Percentiles rank a stretch among this genome's conserved stretches.
Evolutionary conservation across 2,888 invertebrate genomes (phyloP).

Genomic region (Agrotis clavis): DNA sequence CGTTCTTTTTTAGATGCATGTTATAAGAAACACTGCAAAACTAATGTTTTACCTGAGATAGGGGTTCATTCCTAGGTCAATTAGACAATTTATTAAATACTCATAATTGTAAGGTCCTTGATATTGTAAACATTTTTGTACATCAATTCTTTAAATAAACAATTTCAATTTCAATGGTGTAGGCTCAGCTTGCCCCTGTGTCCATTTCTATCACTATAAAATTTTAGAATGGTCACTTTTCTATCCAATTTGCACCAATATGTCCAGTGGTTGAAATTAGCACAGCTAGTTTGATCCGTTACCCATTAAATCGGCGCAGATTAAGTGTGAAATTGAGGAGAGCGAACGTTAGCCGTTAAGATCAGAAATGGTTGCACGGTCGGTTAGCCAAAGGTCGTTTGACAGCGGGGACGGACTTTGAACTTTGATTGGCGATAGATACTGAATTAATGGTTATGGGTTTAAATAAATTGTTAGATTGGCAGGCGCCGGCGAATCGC

Average conservation of each 20-base stretch:
- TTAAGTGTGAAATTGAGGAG: constrained; percentile 57
- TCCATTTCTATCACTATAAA: not conserved
- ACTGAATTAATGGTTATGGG: not conserved
- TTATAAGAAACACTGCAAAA: too few species aligned
- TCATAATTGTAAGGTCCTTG: too few species aligned
- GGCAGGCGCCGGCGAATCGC: too few species aligned
- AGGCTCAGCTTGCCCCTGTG: not conserved
- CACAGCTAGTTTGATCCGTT: constrained; percentile 35
- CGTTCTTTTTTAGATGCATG: too few species aligned
- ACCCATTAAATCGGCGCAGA: constrained; percentile 39
- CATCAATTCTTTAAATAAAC: too few species aligned
- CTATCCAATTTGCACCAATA: not conserved
- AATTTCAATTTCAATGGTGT: too few species aligned
- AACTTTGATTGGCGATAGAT: constrained; percentile 31
- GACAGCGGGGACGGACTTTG: constrained; percentile 41
- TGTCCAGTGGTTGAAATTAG: constrained; percentile 5
- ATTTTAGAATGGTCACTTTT: not conserved
- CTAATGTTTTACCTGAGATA: too few species aligned
- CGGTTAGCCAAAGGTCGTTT: constrained; percentile 46
- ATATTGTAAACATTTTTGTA: too few species aligned
- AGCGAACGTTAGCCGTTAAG: constrained; percentile 42
- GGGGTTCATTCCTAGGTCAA: too few species aligned
- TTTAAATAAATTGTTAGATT: not conserved
- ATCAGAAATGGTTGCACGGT: constrained; percentile 39
- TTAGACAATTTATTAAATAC: too few species aligned